Evolutionary conservation across 2,888 invertebrate genomes (phyloP).

Genomic region (Laothoe populi): DNA sequence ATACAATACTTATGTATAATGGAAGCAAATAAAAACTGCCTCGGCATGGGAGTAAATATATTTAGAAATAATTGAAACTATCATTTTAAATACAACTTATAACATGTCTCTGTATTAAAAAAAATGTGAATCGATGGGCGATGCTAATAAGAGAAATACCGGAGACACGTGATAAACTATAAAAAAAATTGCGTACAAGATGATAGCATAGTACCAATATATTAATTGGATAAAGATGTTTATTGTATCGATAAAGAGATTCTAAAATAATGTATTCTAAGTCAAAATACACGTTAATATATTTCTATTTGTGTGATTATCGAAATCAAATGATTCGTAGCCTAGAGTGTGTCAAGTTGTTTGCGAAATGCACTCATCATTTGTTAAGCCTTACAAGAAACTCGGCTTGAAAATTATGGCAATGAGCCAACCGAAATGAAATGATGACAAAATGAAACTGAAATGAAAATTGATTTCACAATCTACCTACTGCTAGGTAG

Average conservation of each 20-base stretch:
- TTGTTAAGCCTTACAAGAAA: conserved; percentile 14
- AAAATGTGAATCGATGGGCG: no score
- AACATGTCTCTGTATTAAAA: no score
- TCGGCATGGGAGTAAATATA: no score
- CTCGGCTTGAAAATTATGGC: conserved; percentile 1
- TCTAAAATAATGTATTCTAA: background rate
- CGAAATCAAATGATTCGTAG: background rate
- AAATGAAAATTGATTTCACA: background rate
- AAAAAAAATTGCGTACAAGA: background rate
- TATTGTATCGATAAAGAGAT: background rate
- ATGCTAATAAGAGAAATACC: no score
- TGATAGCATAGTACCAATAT: background rate
- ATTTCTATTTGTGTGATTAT: background rate
- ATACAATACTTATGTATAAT: no score
- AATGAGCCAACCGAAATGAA: background rate
- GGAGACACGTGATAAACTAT: no score
- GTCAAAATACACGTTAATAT: background rate
- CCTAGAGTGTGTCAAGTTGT: background rate
- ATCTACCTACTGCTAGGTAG: background rate
- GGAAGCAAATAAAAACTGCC: no score
- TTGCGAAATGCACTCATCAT: conserved; percentile 13
- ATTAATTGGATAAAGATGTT: background rate
- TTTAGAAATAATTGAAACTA: no score
- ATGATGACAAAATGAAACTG: no score
- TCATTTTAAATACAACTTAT: no score